Percentiles rank a stretch among this genome's conserved stretches.
phyloP scores from a whole-genome alignment of 2,888 invertebrate species.

The Limnephilus rhombicus region DNA sequence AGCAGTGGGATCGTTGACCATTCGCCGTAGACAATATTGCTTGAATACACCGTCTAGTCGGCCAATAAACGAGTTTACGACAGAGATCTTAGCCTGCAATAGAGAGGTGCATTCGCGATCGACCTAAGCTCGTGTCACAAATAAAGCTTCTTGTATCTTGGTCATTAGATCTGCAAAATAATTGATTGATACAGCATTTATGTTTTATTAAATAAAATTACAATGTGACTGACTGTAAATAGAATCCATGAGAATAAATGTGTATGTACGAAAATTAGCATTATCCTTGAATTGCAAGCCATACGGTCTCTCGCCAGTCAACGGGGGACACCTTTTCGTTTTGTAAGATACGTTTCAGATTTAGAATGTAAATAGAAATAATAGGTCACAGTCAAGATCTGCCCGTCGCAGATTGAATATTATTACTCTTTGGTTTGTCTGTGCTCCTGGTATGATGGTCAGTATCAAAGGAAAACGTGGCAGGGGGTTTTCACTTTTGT shows the following conservation, averaged over 20 bases:
- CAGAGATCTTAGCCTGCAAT: not conserved
- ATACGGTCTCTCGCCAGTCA: not conserved
- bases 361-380: slow-evolving; percentile 46
- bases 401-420: not conserved
- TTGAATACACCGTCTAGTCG: slow-evolving; percentile 2
- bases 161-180: not conserved
- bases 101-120: not conserved
- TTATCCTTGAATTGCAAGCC: not conserved
- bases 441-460: slow-evolving; percentile 37
- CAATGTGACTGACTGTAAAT: too few relatives aligned
- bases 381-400: slow-evolving; percentile 47
- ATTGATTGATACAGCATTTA: not conserved
- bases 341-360: slow-evolving; percentile 13
- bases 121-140: not conserved
- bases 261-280: not conserved
- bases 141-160: not conserved
- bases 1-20: slow-evolving; percentile 37
- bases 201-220: too few relatives aligned
- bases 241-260: too few relatives aligned
- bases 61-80: slow-evolving; percentile 20
- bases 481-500: not conserved
- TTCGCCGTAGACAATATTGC: slow-evolving; percentile 20
- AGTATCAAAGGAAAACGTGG: slow-evolving; percentile 26
- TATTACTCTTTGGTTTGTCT: slow-evolving; percentile 34
- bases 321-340: not conserved